Base-by-base conservation (phyloP, 2,888 invertebrate species). In the Drosophila nigricruria region DNA sequence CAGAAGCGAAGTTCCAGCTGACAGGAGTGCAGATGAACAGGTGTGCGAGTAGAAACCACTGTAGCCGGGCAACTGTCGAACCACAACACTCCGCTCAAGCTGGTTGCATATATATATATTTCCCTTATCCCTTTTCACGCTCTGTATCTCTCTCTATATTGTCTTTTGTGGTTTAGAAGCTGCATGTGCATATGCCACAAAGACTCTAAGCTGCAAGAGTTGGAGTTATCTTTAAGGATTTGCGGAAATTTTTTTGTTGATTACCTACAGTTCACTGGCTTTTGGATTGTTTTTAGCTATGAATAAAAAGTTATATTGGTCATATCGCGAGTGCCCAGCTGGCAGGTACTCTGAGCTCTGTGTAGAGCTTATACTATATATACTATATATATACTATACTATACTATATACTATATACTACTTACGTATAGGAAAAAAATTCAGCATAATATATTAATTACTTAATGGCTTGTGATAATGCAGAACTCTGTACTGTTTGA, bases 1-100 rank as follows among this genome's bases (percentile, higher is more conserved):
- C 20, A 18, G 27, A 30, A 18, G 4, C 25, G 16, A n/a, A n/a
- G n/a, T 25, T 43, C 25, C 9, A 45, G 27, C 25, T n/a, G 27
- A 8, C 25, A 45, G 25, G 16, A n/a, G 45, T 9, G n/a, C 16
- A 45, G 45, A 16, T 25, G 45, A n/a, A 16, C 16, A 45, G 25
- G 45, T 45, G 45, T 45, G 45, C 45, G 45, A 45, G 27, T 25
- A 9, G 45, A 16, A 45, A 25, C 45, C 45, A 27, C 45, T 2
- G 45, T 2, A 45, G 16, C 45, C n/a, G 45, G 45, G 45, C 45
- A 45, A 45, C 45, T 25, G 45, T 45, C 45, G 45, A 45, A 45
- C 45, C 45, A n/a, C 45, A 45, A 25, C 45, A 45, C 25, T 45
- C 16, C 16, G 23, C 43, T 16, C 23, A n/a, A 25, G n/a, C 25